Conservation (phyloP, 2,797 vertebrate genomes). For the Botia kubotai region DNA sequence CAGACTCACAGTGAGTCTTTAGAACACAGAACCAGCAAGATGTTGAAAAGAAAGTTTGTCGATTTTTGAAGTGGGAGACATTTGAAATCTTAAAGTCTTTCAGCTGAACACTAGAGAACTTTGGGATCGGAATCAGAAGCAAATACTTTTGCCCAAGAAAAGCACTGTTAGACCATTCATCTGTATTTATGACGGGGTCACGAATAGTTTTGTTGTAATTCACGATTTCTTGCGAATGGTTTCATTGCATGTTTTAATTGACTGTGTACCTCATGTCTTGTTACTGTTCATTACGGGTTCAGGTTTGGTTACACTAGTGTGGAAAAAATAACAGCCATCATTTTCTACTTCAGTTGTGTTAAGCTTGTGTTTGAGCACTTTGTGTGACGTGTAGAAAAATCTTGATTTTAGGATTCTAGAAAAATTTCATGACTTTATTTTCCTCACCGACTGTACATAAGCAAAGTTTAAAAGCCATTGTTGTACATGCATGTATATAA, state of each 20-base stretch:
- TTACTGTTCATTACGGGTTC: neutral
- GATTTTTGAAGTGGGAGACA: neutral
- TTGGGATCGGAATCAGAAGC: neutral
- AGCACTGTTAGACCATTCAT: no score
- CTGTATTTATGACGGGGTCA: no score
- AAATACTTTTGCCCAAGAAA: neutral
- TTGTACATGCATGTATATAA: constrained; percentile 4
- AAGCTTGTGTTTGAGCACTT: neutral
- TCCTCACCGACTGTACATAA: no score
- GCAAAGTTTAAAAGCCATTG: neutral
- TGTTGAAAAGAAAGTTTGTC: neutral
- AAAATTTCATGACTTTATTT: neutral
- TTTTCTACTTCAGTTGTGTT: neutral
- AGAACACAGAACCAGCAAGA: neutral
- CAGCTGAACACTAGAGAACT: neutral
- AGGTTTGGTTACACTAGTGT: neutral
- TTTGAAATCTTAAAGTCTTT: neutral
- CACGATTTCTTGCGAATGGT: no score
- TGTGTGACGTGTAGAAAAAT: neutral
- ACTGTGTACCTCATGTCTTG: neutral
- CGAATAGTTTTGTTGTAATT: neutral
- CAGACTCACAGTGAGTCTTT: constrained; percentile 63
- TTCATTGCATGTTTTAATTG: no score
- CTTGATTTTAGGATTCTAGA: neutral
- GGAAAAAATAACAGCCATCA: neutral